Base-by-base conservation (phyloP, 2,113 vertebrate species). In the Phalacrocorax aristotelis region DNA sequence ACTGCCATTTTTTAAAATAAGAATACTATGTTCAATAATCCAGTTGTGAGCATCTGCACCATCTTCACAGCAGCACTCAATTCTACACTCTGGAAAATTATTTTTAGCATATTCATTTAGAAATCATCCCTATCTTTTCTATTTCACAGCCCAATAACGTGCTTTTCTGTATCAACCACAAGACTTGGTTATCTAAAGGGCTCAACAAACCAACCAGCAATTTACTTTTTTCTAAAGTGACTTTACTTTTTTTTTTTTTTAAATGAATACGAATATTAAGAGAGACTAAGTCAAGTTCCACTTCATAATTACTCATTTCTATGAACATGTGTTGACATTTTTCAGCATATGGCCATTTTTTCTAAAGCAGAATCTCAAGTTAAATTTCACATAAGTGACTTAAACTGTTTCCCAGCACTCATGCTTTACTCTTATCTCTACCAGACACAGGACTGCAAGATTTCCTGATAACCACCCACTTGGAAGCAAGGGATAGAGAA, bases 271-370 rank as follows among this genome's bases (percentile, higher is more conserved):
- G 66, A 95, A 42, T 14, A 46, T 21, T 38, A 80, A 68, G 6
- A 21, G 29, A 93, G 51, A 75, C 30, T 55, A 88, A 93, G 69
- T 75, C 83, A 87, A 94, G 64, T 58, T 90, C 83, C 38, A 90
- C 44, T 95, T 82, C 77, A 65, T 54, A 94, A 94, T 89, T 93
- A 97, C 74, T 96, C 95, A 89, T 76, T 81, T 82, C 69, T 82
- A 32, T 55, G 80, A 95, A 65, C 90, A 95, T 79, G 65, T 96
- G 90, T 54, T 97, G 94, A 92, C 86, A 96, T 97, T 97, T 97
- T 72, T 89, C 92, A 75, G 34, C 94, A 94, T 91, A 95, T 87
- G 92, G 86, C 57, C 34, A 64, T 64, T 89, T 84, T 64, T 89
- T 79, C 61, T 77, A 71, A 78, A 84, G 65, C 49, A 87, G 36